Evolutionary conservation across 2,888 invertebrate genomes (phyloP).

Genomic region (Meloe dianella): DNA sequence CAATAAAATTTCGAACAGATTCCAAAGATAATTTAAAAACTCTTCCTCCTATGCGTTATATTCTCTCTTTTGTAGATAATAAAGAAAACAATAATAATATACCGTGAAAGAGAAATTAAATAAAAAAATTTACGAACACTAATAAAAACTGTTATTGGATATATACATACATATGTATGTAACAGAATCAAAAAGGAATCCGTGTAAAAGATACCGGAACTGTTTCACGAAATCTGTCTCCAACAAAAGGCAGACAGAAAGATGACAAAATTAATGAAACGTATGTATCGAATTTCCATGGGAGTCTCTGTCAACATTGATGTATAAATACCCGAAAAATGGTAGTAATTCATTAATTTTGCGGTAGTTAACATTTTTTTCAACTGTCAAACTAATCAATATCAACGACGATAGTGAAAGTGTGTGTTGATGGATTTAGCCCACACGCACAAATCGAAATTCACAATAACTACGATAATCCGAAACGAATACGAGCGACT

Average conservation of each 20-base stretch:
- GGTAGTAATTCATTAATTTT: constrained; percentile 23
- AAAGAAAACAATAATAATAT: constrained; percentile 8
- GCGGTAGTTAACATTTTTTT: constrained; percentile 27
- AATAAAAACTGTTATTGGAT: constrained; percentile 2
- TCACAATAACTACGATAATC: background rate
- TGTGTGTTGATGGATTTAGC: constrained; percentile 25
- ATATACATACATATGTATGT: no score
- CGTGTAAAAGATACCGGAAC: constrained; percentile 6
- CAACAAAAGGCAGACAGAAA: background rate
- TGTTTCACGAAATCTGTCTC: background rate
- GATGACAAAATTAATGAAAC: constrained; percentile 8
- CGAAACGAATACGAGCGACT: background rate
- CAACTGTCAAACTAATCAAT: constrained; percentile 30
- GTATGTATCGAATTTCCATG: background rate
- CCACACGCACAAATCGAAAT: constrained; percentile 20
- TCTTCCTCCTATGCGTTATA: background rate
- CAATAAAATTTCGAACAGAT: constrained; percentile 12
- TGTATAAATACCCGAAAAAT: constrained; percentile 1
- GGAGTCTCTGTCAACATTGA: background rate
- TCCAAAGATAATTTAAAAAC: constrained; percentile 13
- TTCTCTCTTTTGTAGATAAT: background rate
- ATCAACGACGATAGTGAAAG: constrained; percentile 25
- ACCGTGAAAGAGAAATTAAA: constrained; percentile 9
- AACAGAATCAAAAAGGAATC: background rate
- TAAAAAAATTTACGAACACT: background rate